These are phyloP conservation scores for Allobates femoralis DNA, from an alignment of 2,797 vertebrate genomes.

Conservation along the genomic window DNA sequence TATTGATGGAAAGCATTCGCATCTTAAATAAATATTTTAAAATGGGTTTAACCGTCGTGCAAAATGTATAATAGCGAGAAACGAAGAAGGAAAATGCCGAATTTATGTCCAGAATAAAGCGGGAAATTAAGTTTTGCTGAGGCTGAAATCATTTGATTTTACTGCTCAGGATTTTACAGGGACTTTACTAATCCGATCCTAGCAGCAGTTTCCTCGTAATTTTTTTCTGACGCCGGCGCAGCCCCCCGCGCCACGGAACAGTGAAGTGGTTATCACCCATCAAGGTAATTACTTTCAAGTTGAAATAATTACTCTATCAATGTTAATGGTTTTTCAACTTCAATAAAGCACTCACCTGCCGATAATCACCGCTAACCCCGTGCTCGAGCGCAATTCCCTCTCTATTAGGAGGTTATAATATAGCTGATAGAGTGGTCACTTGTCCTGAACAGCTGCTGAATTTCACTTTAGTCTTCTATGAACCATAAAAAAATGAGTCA, in stretches of 20 bases:
- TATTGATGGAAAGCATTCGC: slow-evolving; percentile 25
- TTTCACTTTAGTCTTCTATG: slow-evolving; percentile 82
- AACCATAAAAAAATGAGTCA: slow-evolving; percentile 84
- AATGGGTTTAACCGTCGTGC: background rate
- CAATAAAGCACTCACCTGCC: slow-evolving; percentile 90
- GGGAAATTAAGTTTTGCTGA: slow-evolving; percentile 70
- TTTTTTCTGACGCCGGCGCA: slow-evolving; percentile 81
- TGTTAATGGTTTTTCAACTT: slow-evolving; percentile 91
- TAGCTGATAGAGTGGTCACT: slow-evolving; percentile 84
- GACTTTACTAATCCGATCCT: slow-evolving; percentile 77
- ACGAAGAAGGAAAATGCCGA: slow-evolving; percentile 16
- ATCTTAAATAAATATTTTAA: slow-evolving; percentile 44
- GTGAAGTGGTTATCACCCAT: slow-evolving; percentile 84
- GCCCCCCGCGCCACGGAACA: slow-evolving; percentile 78
- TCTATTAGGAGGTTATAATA: slow-evolving; percentile 86
- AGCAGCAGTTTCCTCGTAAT: slow-evolving; percentile 79
- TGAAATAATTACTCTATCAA: slow-evolving; percentile 91
- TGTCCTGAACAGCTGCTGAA: slow-evolving; percentile 88
- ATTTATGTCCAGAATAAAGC: slow-evolving; percentile 56
- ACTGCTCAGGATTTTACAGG: slow-evolving; percentile 73
- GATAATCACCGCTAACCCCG: slow-evolving; percentile 85
- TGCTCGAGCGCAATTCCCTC: slow-evolving; percentile 84
- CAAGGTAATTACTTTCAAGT: slow-evolving; percentile 88
- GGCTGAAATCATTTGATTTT: slow-evolving; percentile 74
- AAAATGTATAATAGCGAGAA: slow-evolving; percentile 29